phyloP scores from a whole-genome alignment of 2,797 vertebrate genomes.

The Phataginus tetradactyla region DNA sequence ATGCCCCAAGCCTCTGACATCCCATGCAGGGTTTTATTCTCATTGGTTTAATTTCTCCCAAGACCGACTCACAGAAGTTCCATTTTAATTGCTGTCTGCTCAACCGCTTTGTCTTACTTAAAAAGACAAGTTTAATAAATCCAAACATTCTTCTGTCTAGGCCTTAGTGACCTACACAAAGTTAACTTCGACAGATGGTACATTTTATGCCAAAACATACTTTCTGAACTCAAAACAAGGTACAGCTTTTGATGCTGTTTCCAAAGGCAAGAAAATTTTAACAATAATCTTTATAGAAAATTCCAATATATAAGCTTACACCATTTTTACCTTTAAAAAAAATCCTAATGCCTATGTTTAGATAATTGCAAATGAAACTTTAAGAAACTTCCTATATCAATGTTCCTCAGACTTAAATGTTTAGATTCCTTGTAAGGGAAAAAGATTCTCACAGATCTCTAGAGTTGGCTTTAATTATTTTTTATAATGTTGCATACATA shows the following conservation, averaged over 20 bases:
- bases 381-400: slow-evolving; percentile 23
- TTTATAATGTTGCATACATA: neutral
- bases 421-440: slow-evolving; percentile 26
- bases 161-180: slow-evolving; percentile 31
- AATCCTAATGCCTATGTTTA: neutral
- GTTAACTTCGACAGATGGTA: slow-evolving; percentile 55
- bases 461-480: slow-evolving; percentile 12
- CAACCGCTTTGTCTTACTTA: slow-evolving; percentile 51
- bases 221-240: slow-evolving; percentile 44
- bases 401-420: slow-evolving; percentile 42
- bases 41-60: slow-evolving; percentile 47
- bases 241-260: slow-evolving; percentile 32
- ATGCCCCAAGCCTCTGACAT: neutral
- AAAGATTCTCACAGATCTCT: slow-evolving; percentile 22
- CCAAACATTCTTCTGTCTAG: slow-evolving; percentile 53
- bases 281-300: slow-evolving; percentile 35
- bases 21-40: neutral
- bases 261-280: slow-evolving; percentile 50
- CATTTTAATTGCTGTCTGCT: slow-evolving; percentile 47
- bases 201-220: slow-evolving; percentile 59
- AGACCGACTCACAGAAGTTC: neutral
- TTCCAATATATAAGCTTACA: slow-evolving; percentile 40
- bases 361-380: slow-evolving; percentile 47
- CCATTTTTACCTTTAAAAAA: neutral
- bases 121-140: slow-evolving; percentile 61